Percentiles rank a stretch among this genome's conserved stretches.
Conservation (phyloP, 2,888 invertebrate species). For the Hypercompe scribonia region DNA sequence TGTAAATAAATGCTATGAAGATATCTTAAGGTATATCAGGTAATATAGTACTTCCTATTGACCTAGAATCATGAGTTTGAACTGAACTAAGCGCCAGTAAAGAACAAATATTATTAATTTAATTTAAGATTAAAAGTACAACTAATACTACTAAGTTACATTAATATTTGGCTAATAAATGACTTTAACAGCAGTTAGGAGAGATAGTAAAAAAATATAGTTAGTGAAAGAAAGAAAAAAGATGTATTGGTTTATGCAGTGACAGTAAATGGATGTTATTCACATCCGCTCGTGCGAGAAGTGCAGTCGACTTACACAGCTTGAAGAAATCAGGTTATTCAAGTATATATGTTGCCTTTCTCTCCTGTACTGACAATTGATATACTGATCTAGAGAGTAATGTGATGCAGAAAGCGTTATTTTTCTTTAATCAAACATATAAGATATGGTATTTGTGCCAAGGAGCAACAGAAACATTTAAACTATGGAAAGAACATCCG, state of each 20-base stretch:
- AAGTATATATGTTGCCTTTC: not conserved
- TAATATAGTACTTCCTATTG: not conserved
- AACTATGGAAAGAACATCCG: too few relatives aligned
- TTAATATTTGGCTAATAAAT: not conserved
- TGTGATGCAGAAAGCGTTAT: not conserved
- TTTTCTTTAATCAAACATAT: too few relatives aligned
- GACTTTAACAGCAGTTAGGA: too few relatives aligned
- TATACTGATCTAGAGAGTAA: not conserved
- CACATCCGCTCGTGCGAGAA: not conserved
- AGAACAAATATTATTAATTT: not conserved
- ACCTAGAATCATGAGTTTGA: slow-evolving; percentile 1
- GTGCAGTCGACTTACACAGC: not conserved
- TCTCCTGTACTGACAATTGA: not conserved
- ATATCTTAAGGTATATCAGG: not conserved
- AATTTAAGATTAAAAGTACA: not conserved
- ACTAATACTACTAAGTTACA: not conserved
- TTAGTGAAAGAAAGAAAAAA: too few relatives aligned
- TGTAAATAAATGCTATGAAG: not conserved
- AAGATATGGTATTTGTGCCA: too few relatives aligned
- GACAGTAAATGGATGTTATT: slow-evolving; percentile 4
- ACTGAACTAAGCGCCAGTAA: not conserved
- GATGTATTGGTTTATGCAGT: not conserved
- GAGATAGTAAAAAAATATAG: too few relatives aligned
- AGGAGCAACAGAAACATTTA: too few relatives aligned
- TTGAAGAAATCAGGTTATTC: slow-evolving; percentile 7